phyloP scores from a whole-genome alignment of 2,797 vertebrate species.

The Anableps anableps region DNA sequence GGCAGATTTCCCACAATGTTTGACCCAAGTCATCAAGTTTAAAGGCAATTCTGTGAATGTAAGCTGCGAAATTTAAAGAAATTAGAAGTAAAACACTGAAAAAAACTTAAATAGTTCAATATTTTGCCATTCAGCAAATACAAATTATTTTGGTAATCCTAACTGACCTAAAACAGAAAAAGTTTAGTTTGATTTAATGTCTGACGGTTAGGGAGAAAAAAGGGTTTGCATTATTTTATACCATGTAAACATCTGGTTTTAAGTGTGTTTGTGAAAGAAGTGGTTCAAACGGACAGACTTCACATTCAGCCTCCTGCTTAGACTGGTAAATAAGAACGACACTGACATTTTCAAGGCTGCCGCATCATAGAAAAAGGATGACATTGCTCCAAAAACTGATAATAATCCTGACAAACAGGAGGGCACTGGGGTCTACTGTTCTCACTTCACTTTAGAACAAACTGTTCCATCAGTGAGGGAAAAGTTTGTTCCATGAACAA shows the following conservation, averaged over 20 bases:
- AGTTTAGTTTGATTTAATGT: not conserved
- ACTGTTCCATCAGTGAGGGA: constrained; percentile 7
- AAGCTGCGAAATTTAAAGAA: not conserved
- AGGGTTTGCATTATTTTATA: too few relatives aligned
- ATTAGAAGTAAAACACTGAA: not conserved
- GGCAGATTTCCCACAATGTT: too few relatives aligned
- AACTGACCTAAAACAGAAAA: not conserved
- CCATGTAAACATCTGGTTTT: not conserved
- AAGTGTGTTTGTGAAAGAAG: not conserved
- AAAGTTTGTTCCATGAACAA: constrained; percentile 9
- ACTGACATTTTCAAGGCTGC: not conserved
- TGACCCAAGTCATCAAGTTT: too few relatives aligned
- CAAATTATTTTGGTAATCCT: not conserved
- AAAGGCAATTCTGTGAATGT: too few relatives aligned
- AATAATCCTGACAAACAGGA: not conserved
- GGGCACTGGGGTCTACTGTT: constrained; percentile 6
- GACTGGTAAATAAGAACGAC: not conserved
- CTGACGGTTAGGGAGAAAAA: not conserved
- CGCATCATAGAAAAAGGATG: not conserved
- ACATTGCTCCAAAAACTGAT: constrained; percentile 9
- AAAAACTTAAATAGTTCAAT: not conserved
- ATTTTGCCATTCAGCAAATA: not conserved
- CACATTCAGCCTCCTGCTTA: constrained; percentile 3
- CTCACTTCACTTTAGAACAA: constrained; percentile 3
- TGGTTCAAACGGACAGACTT: not conserved